Conservation (phyloP, 2,888 invertebrate species). For the Drosophila subquinaria region DNA sequence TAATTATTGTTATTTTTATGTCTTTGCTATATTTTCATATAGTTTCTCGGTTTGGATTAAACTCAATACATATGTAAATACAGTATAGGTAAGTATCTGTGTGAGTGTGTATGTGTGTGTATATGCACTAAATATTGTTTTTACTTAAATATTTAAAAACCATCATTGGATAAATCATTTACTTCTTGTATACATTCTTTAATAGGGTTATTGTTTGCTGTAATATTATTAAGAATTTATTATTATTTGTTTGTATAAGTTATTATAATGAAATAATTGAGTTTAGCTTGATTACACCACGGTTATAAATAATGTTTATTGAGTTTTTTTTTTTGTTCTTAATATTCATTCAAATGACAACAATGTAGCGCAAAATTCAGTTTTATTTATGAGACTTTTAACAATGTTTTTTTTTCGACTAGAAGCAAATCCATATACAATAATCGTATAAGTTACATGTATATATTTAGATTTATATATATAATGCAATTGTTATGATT, state of each 20-base stretch:
- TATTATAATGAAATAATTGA: conserved; percentile 51
- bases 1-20: conserved; percentile 46
- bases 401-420: conserved; percentile 49
- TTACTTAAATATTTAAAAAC: conserved; percentile 52
- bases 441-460: conserved; percentile 38
- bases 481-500: conserved; percentile 50
- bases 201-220: conserved; percentile 46
- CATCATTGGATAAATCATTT: conserved; percentile 53
- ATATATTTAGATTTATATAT: conserved; percentile 14
- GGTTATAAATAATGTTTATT: conserved; percentile 51
- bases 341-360: conserved; percentile 66
- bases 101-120: conserved; percentile 33
- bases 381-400: conserved; percentile 40
- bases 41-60: conserved; percentile 45
- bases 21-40: conserved; percentile 36
- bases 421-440: conserved; percentile 55
- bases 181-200: conserved; percentile 55
- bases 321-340: conserved; percentile 12
- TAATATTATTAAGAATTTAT: conserved; percentile 26
- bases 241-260: conserved; percentile 30
- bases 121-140: conserved; percentile 36
- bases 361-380: conserved; percentile 69
- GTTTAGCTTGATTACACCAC: conserved; percentile 48
- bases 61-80: conserved; percentile 49
- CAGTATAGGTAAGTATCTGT: conserved; percentile 36